Base-by-base conservation (phyloP, 2,113 vertebrate species). In the Antechinus flavipes region DNA sequence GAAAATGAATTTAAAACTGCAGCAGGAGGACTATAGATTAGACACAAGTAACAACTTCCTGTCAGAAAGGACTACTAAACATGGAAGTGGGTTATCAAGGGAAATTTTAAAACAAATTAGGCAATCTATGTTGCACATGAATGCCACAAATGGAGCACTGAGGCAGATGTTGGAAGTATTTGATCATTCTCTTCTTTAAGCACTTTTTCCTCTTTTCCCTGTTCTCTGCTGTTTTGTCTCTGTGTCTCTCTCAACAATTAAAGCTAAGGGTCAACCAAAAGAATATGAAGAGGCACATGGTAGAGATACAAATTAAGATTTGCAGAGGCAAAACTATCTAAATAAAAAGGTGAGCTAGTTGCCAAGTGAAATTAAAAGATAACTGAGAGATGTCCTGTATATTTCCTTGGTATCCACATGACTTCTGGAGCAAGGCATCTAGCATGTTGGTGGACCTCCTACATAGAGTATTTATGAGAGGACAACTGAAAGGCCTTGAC, bases 1-100 rank as follows among this genome's bases (percentile, higher is more conserved):
- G 68, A 84, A 84, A 84, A 84, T 84, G 68, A 84, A 84, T 84
- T 76, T 84, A 84, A 84, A 84, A 84, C 68, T 84, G 68, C 68
- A 84, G 68, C 68, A 84, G 68, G 68, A 84, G 68, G 19, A 84
- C 68, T 84, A 84, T 84, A 84, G 68, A 84, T 42, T 84, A 84
- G 68, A 84, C 68, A 42, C 68, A 84, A 84, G n/a, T 84, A 84
- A 84, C 68, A 84, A 84, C 68, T 84, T 84, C 68, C 68, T 84
- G 68, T 84, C 68, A 84, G n/a, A 84, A 84, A 84, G 68, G 68
- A 84, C 9, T 84, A 84, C 68, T 84, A 84, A 84, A 84, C n/a
- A 42, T 84, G 68, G 68, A 84, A 42, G 68, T 42, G 68, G 42
- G 68, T 84, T 84, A 42, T 19, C 68, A 84, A 84, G 68, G 35